Conservation (phyloP, 53 echinoderm and acorn worm genomes). For the Holothuria leucospilota region DNA sequence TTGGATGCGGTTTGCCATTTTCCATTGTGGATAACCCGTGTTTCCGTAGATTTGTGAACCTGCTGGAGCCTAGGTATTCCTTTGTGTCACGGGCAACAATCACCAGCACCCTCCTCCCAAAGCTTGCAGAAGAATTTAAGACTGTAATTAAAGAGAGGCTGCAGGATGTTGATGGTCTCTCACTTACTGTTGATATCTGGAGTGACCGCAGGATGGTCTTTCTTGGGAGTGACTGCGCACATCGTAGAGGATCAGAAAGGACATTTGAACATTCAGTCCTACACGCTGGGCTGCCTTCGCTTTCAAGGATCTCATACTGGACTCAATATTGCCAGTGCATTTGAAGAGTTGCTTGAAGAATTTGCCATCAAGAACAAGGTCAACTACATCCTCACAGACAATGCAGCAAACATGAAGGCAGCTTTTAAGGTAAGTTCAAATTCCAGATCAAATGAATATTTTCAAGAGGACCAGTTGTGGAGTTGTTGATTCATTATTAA, state of each 20-base stretch:
- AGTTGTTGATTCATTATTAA: too few species aligned
- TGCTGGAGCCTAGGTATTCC: constrained; percentile 35
- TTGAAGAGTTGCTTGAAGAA: constrained; percentile 52
- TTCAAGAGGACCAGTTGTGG: too few species aligned
- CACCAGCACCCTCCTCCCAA: background rate
- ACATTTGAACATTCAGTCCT: background rate
- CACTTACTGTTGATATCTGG: too few species aligned
- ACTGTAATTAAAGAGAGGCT: too few species aligned
- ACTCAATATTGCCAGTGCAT: constrained; percentile 10
- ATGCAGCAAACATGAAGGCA: constrained; percentile 55
- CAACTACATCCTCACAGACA: constrained; percentile 52
- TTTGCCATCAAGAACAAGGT: constrained; percentile 36
- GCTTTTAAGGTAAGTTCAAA: constrained; percentile 44
- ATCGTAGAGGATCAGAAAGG: background rate
- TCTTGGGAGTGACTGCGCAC: constrained; percentile 56
- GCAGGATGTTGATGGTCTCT: too few species aligned
- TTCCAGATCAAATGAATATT: too few species aligned
- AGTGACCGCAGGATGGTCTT: constrained; percentile 53
- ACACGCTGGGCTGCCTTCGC: constrained; percentile 9
- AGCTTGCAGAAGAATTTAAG: background rate
- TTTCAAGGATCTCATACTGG: constrained; percentile 38
- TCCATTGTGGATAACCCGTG: constrained; percentile 20
- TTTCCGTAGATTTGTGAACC: constrained; percentile 6
- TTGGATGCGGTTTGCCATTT: constrained; percentile 29
- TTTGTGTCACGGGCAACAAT: background rate